phyloP scores from a whole-genome alignment of 2,797 vertebrate species.

The Trachurus trachurus region DNA sequence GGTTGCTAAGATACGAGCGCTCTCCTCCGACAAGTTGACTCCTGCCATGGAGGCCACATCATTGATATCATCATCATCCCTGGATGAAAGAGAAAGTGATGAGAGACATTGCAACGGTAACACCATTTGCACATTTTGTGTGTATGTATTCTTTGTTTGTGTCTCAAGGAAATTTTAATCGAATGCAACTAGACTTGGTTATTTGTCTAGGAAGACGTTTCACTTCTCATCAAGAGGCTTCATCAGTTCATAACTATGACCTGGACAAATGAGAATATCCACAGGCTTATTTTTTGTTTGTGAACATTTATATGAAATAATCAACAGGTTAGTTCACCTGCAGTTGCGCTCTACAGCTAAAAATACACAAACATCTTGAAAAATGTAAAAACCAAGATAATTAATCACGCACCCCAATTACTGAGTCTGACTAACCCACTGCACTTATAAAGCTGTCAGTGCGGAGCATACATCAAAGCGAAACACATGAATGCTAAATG shows the following conservation, averaged over 20 bases:
- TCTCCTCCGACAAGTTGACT: constrained; percentile 96
- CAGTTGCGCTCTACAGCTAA: neutral
- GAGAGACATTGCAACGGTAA: neutral
- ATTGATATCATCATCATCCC: constrained; percentile 97
- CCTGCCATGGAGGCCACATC: constrained; percentile 97
- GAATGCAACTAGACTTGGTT: too few species aligned
- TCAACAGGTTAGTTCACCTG: neutral
- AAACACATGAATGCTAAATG: neutral
- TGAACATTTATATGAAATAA: neutral
- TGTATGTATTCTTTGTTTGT: neutral
- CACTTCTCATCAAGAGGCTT: too few species aligned
- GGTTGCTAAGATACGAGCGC: constrained; percentile 94
- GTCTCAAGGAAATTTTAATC: too few species aligned
- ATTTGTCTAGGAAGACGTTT: too few species aligned
- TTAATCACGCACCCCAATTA: neutral
- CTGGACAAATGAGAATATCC: too few species aligned
- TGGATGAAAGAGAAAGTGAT: constrained; percentile 61
- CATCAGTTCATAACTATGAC: too few species aligned
- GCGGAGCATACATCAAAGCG: neutral
- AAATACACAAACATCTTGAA: neutral
- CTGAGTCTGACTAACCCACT: neutral
- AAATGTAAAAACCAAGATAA: neutral
- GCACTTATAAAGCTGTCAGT: neutral
- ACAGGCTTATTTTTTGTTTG: neutral
- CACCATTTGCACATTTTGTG: neutral